Evolutionary conservation across 2,113 vertebrate genomes (phyloP).

Genomic region (Crotalus tigris): DNA sequence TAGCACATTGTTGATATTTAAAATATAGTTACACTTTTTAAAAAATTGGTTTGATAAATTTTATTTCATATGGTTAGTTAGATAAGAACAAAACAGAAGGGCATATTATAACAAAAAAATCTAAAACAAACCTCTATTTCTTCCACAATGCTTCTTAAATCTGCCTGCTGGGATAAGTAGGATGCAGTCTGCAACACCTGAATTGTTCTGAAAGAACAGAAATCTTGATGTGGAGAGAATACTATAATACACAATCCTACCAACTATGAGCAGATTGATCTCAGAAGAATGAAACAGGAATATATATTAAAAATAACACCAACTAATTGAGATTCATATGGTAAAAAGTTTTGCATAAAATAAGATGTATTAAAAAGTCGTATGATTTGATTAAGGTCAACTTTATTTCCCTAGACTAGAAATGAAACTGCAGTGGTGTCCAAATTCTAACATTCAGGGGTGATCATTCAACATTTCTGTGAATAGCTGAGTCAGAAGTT

Average conservation of each 20-base stretch:
- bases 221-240: conserved; percentile 16
- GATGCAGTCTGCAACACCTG: conserved; percentile 88
- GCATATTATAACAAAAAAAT: not conserved
- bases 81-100: not conserved
- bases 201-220: conserved; percentile 78
- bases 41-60: not conserved
- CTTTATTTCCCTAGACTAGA: not conserved
- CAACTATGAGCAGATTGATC: conserved; percentile 26
- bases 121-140: conserved; percentile 86
- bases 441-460: not conserved
- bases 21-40: not conserved
- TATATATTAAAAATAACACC: conserved; percentile 9
- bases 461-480: not conserved
- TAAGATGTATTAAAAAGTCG: not conserved
- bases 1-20: not conserved
- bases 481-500: too few relatives aligned
- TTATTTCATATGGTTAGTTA: not conserved
- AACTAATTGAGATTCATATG: not conserved
- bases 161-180: conserved; percentile 89
- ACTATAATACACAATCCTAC: not conserved
- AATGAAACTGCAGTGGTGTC: not conserved
- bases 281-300: not conserved
- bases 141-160: conserved; percentile 88
- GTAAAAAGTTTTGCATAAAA: not conserved
- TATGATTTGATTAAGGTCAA: not conserved